Conservation (phyloP, 2,113 vertebrate genomes). For the Calidris pygmaea region DNA sequence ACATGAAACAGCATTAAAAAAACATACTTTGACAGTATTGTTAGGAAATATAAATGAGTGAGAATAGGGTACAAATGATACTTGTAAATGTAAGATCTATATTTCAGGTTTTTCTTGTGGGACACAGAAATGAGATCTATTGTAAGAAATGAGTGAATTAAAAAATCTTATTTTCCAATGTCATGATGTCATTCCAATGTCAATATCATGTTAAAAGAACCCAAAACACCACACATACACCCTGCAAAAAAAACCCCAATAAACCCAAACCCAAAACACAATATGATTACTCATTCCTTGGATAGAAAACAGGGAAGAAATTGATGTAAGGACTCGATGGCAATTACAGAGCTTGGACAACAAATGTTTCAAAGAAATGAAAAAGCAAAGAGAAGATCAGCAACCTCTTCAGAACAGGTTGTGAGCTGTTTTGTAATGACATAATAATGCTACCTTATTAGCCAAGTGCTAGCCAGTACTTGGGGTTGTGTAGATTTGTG, state of each 20-base stretch:
- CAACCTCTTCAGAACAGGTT: neutral
- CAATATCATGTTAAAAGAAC: neutral
- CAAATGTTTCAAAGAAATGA: neutral
- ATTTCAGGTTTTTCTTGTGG: neutral
- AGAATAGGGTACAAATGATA: neutral
- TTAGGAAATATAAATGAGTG: neutral
- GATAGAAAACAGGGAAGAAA: neutral
- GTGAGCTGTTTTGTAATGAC: neutral
- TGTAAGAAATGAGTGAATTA: neutral
- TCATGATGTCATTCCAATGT: too few relatives aligned
- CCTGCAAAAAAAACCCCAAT: rapidly evolving
- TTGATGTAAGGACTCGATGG: neutral
- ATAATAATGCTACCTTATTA: neutral
- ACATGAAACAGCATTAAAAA: neutral
- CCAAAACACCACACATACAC: neutral
- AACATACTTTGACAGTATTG: neutral
- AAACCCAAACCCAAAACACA: neutral
- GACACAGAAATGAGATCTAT: neutral
- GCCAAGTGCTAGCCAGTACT: neutral
- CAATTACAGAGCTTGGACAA: neutral
- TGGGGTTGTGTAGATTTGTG: neutral
- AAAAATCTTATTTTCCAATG: neutral
- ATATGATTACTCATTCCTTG: neutral
- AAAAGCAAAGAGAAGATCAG: neutral
- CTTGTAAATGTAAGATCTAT: neutral